A percentile compares a stretch with the other conserved stretches of the same genome.
phyloP scores from a whole-genome alignment of 2,888 invertebrate species.

The Cryptocheilus praepositus region DNA sequence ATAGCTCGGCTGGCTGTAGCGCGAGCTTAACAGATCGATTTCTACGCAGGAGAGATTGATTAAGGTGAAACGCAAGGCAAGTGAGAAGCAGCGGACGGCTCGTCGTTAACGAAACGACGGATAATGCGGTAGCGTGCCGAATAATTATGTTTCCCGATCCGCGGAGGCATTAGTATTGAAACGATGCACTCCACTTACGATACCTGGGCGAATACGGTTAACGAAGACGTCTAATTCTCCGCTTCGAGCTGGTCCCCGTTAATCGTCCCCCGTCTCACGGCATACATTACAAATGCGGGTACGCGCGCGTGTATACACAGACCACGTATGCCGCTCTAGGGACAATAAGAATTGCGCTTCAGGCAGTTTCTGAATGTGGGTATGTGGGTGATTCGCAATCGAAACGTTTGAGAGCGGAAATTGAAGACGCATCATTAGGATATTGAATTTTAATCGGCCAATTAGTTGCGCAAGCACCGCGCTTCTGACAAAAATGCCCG shows the following conservation, averaged over 20 bases:
- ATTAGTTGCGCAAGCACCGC: no score
- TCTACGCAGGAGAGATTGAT: no score
- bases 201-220: conserved; percentile 13
- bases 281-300: conserved; percentile 21
- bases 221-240: conserved; percentile 15
- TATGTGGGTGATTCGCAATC: conserved; percentile 35
- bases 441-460: no score
- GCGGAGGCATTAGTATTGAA: not conserved
- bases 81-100: no score
- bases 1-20: no score
- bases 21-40: no score
- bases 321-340: not conserved
- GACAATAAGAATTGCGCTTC: conserved; percentile 14
- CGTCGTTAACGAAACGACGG: not conserved
- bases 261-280: conserved; percentile 24
- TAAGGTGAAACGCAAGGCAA: not conserved
- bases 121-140: not conserved
- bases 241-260: conserved; percentile 3
- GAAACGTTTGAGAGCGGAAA: no score
- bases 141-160: conserved; percentile 5
- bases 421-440: no score
- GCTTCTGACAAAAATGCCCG: no score
- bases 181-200: conserved; percentile 25
- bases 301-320: not conserved
- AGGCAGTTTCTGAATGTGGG: conserved; percentile 22